phyloP scores from a whole-genome alignment of 2,113 vertebrate genomes.

The Apaloderma vittatum region DNA sequence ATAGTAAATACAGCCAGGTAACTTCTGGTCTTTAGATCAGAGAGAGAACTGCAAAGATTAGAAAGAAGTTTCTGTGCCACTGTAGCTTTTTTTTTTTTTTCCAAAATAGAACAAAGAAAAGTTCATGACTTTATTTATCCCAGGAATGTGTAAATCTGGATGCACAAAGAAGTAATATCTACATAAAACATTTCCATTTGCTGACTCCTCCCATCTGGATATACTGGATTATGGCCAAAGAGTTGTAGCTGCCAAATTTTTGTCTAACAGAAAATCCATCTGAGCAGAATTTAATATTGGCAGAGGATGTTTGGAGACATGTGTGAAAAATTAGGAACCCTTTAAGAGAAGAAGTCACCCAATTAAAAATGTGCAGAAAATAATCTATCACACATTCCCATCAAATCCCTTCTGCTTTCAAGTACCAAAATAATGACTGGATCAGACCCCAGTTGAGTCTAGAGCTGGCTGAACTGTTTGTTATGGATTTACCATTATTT shows the following conservation, averaged over 20 bases:
- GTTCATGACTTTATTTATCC: neutral
- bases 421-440: conserved; percentile 58
- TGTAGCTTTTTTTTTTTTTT: no score
- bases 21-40: neutral
- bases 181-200: conserved; percentile 5
- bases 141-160: neutral
- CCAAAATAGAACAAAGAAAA: neutral
- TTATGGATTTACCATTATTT: conserved; percentile 47
- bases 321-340: conserved; percentile 66
- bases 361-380: conserved; percentile 65
- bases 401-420: conserved; percentile 56
- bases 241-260: conserved; percentile 51
- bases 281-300: conserved; percentile 67
- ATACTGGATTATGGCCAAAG: conserved; percentile 49
- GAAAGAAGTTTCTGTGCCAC: neutral
- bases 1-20: neutral
- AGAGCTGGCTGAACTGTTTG: conserved; percentile 22
- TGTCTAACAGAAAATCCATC: conserved; percentile 63
- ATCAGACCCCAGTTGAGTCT: conserved; percentile 15
- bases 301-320: conserved; percentile 55
- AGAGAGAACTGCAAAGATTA: neutral
- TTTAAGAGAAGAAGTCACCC: conserved; percentile 54
- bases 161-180: neutral
- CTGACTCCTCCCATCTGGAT: conserved; percentile 43
- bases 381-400: conserved; percentile 50